Base-by-base conservation (phyloP, 2,797 vertebrate species). In the Notamacropus eugenii region DNA sequence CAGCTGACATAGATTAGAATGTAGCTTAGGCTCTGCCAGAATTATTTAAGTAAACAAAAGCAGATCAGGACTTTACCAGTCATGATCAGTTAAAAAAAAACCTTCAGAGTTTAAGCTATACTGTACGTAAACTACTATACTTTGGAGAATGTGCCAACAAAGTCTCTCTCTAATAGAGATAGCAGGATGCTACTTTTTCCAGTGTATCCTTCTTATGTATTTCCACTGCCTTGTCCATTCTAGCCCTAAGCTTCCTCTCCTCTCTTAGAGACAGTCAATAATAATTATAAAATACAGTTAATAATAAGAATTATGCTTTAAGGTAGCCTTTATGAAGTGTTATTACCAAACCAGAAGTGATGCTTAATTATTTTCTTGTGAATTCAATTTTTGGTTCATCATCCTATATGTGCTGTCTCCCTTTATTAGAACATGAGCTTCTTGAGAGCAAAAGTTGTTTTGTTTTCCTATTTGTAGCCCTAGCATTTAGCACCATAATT, bases 21-120 rank as follows among this genome's bases (percentile, higher is more conserved):
- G 9, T 92, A 87, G 97, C 94, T 97, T 96, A 97, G 56, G 58
- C 58, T 91, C 90, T 91, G 12, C 92, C 46, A 34, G 96, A 96
- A 96, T 87, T 95, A 94, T 93, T 95, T 56, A 50, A 55, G 50
- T 40, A 95, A 97, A 94, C 90, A 94, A 90, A 95, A 96, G 91
- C 62, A 58, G 62, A 91, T 95, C 29, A 2, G 92, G 96, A 96
- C 91, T 95, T 94, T 94, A 12, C 91, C 62, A 94, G 94, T 90
- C 52, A 96, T 93, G n/a, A 24, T 40, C 19, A 74, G 6, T 40
- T 2, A 58, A 24, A 54, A 12, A 46, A 91, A 97, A 56, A 55
- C 34, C 96, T 93, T 93, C 87, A 91, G 46, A 96, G 93, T 40
- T 74, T 82, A 46, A 46, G 67, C 19, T 46, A 82, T 40, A 82